Percentiles rank a stretch among this genome's conserved stretches.
Conservation (phyloP, 1,140 invertebrate species). For the Amyelois transitella region DNA sequence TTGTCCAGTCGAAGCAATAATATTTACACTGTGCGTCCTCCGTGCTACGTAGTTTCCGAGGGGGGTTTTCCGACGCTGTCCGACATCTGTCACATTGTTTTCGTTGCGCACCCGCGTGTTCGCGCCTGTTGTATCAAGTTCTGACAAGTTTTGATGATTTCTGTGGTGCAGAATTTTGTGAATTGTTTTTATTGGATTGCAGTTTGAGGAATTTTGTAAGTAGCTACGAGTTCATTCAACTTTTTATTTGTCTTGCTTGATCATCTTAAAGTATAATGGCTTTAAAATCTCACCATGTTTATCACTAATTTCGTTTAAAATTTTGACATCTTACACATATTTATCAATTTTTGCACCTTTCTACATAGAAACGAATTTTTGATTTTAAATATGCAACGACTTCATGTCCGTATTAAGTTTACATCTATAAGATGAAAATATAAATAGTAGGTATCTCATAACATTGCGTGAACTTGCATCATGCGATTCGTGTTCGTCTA, state of each 20-base stretch:
- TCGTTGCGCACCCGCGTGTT: constrained; percentile 59
- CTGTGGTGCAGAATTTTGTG: constrained; percentile 37
- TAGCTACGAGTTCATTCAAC: constrained; percentile 6
- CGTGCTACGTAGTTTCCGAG: constrained; percentile 49
- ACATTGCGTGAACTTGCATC: constrained; percentile 4
- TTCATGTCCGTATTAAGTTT: too few relatives aligned
- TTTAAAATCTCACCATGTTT: too few relatives aligned
- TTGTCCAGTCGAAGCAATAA: constrained; percentile 67
- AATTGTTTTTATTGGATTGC: constrained; percentile 57
- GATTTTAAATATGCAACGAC: too few relatives aligned
- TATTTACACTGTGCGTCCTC: constrained; percentile 58
- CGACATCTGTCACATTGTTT: constrained; percentile 63
- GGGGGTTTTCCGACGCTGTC: constrained; percentile 62
- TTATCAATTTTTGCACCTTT: too few relatives aligned
- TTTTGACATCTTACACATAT: too few relatives aligned
- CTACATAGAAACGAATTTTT: too few relatives aligned
- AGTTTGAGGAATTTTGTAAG: constrained; percentile 51
- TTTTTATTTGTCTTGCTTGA: too few relatives aligned
- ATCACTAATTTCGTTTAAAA: too few relatives aligned
- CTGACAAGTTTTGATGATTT: constrained; percentile 51
- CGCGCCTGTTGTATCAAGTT: constrained; percentile 53
- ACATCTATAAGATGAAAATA: too few relatives aligned
- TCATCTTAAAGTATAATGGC: too few relatives aligned
- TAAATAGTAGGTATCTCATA: too few relatives aligned
- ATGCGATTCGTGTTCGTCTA: not conserved